Base-by-base conservation (phyloP, 2,797 vertebrate genomes). In the Hypotaenidia okinawae region DNA sequence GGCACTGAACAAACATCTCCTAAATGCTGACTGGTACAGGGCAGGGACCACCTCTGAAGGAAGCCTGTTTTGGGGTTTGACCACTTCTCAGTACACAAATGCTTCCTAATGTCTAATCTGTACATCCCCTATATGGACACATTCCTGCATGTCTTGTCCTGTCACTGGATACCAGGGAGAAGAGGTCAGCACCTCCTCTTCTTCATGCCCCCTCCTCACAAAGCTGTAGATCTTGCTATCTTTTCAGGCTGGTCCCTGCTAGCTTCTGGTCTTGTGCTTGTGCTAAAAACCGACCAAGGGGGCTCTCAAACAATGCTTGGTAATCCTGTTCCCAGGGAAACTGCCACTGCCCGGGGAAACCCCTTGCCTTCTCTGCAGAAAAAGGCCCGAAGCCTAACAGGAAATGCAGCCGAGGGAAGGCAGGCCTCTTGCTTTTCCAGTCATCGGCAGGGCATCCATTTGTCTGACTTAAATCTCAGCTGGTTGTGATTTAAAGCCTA, bases 331-430 rank as follows among this genome's bases (percentile, higher is more conserved):
- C 28, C 63, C 49, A 13, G 28, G n/a, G 68, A 13, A 62, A 30
- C 32, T 72, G 27, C 28, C 59, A 8, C 1, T 0, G 61, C 6
- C 58, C 6, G 11, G 58, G 73, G 64, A 88, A 86, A 11, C 7
- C 35, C 52, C 54, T 19, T 25, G 2, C n/a, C 18, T 14, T 10
- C 61, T 5, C 1, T 0, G 24, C 59, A 19, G 35, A 4, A 7
- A 23, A 14, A 12, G 25, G 30, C 16, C 66, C 15, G 5, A 19
- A 28, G 45, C 47, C 11, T 13, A 2, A 49, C 25, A 15, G 27
- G 25, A 25, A 32, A 39, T 1, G 11, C 25, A 3, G 41, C 11
- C 4, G 4, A 15, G 5, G 37, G 16, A 39, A n/a, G 67, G 55
- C 43, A 39, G 16, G 57, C 35, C 35, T 37, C 49, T 19, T 1